These are phyloP conservation scores for Tryphoninae sp. DNA, from an alignment of 2,888 invertebrate genomes.

Conservation along the genomic window DNA sequence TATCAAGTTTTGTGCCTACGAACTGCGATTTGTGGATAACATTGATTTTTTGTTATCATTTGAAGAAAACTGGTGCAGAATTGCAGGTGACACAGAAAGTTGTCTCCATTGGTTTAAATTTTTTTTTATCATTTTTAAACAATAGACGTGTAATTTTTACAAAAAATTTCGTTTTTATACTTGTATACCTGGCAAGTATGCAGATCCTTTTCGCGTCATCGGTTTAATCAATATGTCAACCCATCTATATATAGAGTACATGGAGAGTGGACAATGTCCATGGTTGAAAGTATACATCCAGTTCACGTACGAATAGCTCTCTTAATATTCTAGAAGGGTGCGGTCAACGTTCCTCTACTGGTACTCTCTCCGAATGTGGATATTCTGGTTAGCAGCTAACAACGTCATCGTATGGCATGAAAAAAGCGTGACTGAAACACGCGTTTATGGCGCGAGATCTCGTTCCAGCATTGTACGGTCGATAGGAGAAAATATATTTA, in stretches of 20 bases:
- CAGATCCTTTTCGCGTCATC: no score
- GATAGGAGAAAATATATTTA: neutral
- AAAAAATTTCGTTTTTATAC: no score
- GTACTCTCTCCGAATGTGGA: conserved; percentile 31
- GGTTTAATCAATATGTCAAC: no score
- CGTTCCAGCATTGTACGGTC: neutral
- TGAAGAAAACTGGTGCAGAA: no score
- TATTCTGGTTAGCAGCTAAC: conserved; percentile 63
- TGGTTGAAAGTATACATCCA: conserved; percentile 39
- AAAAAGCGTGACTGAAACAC: conserved; percentile 50
- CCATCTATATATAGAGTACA: neutral
- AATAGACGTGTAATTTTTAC: no score
- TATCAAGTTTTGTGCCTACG: no score
- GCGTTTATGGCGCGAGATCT: neutral
- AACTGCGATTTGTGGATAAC: no score
- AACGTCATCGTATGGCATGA: conserved; percentile 59
- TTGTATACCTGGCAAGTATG: no score
- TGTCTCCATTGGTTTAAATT: no score
- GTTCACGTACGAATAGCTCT: conserved; percentile 61
- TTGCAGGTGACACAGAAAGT: no score
- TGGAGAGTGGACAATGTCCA: conserved; percentile 27
- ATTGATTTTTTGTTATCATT: no score
- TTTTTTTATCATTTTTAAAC: no score
- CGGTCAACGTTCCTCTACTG: conserved; percentile 54
- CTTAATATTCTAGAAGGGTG: conserved; percentile 62